Evolutionary conservation across 2,113 vertebrate species (phyloP).

Genomic region (Ursus arctos): DNA sequence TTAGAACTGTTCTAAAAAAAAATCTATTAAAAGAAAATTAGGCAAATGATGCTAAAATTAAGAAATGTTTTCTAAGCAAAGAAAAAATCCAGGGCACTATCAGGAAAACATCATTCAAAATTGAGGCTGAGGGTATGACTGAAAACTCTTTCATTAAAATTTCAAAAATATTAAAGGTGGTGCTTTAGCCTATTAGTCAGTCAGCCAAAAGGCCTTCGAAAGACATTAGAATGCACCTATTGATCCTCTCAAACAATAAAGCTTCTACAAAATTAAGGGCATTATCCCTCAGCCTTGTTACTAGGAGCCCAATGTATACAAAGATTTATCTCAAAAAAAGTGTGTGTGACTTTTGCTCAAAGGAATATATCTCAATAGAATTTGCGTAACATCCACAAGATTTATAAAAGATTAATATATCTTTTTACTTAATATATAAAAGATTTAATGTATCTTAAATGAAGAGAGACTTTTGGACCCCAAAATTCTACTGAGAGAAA

Average conservation of each 20-base stretch:
- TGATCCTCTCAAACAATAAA: background rate
- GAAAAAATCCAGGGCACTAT: background rate
- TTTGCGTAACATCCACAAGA: background rate
- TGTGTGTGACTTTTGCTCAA: background rate
- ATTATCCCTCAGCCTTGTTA: background rate
- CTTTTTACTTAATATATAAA: constrained; percentile 2
- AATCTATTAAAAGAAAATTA: background rate
- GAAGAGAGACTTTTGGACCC: background rate
- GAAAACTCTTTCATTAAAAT: constrained; percentile 8
- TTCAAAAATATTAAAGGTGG: background rate
- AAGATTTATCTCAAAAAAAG: background rate
- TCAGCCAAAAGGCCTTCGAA: background rate
- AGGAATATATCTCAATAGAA: background rate
- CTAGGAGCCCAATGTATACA: background rate
- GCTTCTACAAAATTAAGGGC: background rate
- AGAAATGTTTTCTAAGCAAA: background rate
- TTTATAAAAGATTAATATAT: background rate
- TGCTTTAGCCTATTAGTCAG: background rate
- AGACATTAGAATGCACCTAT: background rate
- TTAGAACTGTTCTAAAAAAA: background rate
- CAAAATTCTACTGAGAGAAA: background rate
- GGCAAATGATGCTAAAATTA: background rate
- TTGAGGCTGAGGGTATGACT: background rate
- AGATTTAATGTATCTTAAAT: background rate
- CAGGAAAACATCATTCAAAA: background rate